Conservation (phyloP, 2,113 vertebrate species). For the Panurus biarmicus region DNA sequence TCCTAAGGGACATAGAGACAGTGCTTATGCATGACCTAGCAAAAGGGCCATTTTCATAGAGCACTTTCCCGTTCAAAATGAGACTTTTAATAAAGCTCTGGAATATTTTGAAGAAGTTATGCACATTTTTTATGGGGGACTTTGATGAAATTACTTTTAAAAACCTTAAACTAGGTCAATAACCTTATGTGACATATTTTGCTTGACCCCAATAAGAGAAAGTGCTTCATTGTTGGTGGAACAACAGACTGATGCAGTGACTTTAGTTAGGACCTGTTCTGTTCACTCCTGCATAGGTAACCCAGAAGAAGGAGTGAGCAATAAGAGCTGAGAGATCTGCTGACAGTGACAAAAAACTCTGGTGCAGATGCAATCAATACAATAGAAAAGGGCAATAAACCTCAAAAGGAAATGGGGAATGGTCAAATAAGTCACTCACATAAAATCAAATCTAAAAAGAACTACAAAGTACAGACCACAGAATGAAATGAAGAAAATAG, state of each 20-base stretch:
- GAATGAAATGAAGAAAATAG: slow-evolving; percentile 12
- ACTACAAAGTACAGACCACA: not conserved
- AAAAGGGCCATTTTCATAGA: not conserved
- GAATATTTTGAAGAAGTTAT: not conserved
- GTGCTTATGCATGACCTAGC: not conserved
- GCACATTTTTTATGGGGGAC: not conserved
- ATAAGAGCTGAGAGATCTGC: not conserved
- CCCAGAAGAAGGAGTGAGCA: not conserved
- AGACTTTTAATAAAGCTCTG: not conserved
- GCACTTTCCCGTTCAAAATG: not conserved
- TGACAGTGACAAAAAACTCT: not conserved
- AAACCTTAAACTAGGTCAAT: not conserved
- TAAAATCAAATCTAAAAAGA: slow-evolving; percentile 9
- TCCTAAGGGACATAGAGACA: not conserved
- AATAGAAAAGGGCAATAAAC: slow-evolving; percentile 8
- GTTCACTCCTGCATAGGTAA: not conserved
- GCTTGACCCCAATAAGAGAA: not conserved
- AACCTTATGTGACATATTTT: not conserved
- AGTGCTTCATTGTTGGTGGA: not conserved
- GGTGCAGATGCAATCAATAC: slow-evolving; percentile 10
- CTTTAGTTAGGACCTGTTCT: not conserved
- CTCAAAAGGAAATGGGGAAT: slow-evolving; percentile 3
- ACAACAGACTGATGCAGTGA: not conserved
- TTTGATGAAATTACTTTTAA: not conserved
- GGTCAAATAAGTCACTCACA: not conserved